These are phyloP conservation scores for Catostylus mosaicus DNA, from an alignment of 30 jellyfish, hydroid and myxozoan genomes.

Conservation along the genomic window DNA sequence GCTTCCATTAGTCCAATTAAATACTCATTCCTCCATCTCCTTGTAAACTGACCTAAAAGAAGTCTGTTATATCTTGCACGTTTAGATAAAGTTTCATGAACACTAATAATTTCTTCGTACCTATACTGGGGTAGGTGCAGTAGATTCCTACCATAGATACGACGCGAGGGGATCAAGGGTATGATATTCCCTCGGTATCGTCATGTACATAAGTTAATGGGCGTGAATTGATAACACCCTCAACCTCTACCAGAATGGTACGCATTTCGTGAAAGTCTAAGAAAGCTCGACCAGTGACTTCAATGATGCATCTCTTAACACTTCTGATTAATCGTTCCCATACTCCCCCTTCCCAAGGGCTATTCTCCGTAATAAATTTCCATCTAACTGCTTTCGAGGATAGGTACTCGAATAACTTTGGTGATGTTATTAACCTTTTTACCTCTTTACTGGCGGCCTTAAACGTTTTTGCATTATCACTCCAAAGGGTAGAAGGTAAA, in stretches of 20 bases:
- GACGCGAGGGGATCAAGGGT: neutral
- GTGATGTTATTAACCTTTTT: constrained; percentile 24
- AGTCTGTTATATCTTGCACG: constrained; percentile 24
- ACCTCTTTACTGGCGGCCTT: constrained; percentile 28
- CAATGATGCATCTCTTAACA: too few species aligned
- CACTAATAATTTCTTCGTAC: constrained; percentile 25
- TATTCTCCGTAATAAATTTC: too few species aligned
- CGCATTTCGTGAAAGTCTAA: constrained; percentile 22
- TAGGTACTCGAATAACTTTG: constrained; percentile 30
- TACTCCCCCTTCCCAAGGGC: too few species aligned
- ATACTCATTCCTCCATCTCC: constrained; percentile 27
- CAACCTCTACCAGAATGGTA: constrained; percentile 6
- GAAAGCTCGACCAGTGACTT: constrained; percentile 4
- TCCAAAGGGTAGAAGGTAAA: too few species aligned
- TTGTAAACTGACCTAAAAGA: constrained; percentile 34
- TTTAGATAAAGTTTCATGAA: constrained; percentile 37
- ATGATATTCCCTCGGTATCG: constrained; percentile 5
- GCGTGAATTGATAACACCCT: too few species aligned
- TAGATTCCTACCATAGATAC: neutral
- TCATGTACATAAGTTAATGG: neutral
- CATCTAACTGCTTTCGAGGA: neutral
- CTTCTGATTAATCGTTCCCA: too few species aligned
- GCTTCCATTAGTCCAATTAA: constrained; percentile 8
- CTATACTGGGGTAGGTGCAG: neutral
- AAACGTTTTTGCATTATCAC: too few species aligned